Percentiles rank a stretch among this genome's conserved stretches.
phyloP scores from a whole-genome alignment of 2,888 invertebrate genomes.

The Seira ritae region DNA sequence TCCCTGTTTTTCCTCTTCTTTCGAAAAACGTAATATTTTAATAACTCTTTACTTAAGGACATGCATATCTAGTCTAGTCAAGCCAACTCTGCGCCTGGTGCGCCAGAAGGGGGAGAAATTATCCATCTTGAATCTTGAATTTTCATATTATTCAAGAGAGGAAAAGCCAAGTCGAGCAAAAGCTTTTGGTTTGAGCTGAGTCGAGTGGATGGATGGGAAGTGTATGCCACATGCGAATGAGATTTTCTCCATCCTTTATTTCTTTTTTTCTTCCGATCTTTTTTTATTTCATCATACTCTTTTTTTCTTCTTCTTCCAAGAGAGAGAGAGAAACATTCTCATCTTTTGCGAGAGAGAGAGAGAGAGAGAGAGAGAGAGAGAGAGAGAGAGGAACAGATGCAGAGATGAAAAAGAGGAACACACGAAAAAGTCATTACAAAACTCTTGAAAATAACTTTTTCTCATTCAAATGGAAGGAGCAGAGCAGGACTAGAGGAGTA shows the following conservation, averaged over 20 bases:
- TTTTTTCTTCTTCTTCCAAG: background rate
- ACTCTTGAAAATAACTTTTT: conserved; percentile 28
- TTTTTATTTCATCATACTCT: conserved; percentile 42
- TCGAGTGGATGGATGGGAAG: conserved; percentile 6
- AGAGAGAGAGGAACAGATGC: conserved; percentile 49
- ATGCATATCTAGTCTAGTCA: background rate
- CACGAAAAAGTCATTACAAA: conserved; percentile 48
- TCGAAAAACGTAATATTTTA: background rate
- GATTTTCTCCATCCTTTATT: conserved; percentile 39
- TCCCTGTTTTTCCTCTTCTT: conserved; percentile 14
- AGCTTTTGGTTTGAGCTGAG: too few species aligned
- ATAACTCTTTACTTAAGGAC: background rate
- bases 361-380: conserved; percentile 33
- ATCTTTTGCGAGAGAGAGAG: conserved; percentile 26
- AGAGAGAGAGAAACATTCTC: background rate
- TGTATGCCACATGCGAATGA: conserved; percentile 32
- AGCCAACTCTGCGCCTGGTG: too few species aligned
- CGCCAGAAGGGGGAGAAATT: background rate
- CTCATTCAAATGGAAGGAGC: too few species aligned
- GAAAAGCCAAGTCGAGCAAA: too few species aligned
- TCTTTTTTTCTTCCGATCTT: conserved; percentile 21
- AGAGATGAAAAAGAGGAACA: conserved; percentile 16
- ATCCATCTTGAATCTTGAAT: background rate
- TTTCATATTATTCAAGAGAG: conserved; percentile 22
- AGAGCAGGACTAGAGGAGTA: too few species aligned